Evolutionary conservation across 2,888 invertebrate species (phyloP).

Genomic region (Doris montereyensis): DNA sequence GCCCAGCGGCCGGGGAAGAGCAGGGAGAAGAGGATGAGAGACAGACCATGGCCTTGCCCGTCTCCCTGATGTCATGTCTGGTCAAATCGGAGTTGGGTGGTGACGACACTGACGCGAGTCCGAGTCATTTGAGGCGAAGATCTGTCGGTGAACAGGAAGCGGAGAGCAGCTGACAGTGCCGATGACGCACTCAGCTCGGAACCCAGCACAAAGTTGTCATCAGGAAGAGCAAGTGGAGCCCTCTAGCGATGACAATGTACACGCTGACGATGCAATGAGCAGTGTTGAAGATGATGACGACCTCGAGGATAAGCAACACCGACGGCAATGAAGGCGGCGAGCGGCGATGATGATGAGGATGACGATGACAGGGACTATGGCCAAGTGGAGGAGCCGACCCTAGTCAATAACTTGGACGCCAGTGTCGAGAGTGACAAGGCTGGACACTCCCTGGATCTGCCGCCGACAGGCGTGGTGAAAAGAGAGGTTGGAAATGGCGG

Average conservation of each 20-base stretch:
- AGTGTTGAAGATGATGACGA: slow-evolving; percentile 13
- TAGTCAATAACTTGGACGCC: slow-evolving; percentile 33
- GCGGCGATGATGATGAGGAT: slow-evolving; percentile 34
- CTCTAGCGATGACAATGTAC: not conserved
- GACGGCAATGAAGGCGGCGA: too few species aligned
- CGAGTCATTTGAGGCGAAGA: too few species aligned
- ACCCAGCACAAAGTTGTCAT: not conserved
- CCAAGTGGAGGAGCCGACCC: slow-evolving; percentile 34
- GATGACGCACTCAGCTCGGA: too few species aligned
- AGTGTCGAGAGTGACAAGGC: slow-evolving; percentile 53
- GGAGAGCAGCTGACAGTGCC: too few species aligned
- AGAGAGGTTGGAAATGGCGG: not conserved
- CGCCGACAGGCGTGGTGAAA: slow-evolving; percentile 31
- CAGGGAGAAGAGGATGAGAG: not conserved
- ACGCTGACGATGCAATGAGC: not conserved
- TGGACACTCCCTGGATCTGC: slow-evolving; percentile 60
- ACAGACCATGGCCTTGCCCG: slow-evolving; percentile 31
- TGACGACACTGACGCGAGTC: too few species aligned
- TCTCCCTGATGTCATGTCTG: too few species aligned
- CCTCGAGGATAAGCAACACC: slow-evolving; percentile 39
- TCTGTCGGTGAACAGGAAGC: slow-evolving; percentile 28
- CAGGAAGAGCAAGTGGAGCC: too few species aligned
- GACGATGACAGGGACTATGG: slow-evolving; percentile 41
- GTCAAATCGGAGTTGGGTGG: too few species aligned
- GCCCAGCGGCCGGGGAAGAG: not conserved